A percentile compares a stretch with the other conserved stretches of the same genome.
phyloP scores from a whole-genome alignment of 2,113 vertebrate species.

The Tachysurus vachellii region DNA sequence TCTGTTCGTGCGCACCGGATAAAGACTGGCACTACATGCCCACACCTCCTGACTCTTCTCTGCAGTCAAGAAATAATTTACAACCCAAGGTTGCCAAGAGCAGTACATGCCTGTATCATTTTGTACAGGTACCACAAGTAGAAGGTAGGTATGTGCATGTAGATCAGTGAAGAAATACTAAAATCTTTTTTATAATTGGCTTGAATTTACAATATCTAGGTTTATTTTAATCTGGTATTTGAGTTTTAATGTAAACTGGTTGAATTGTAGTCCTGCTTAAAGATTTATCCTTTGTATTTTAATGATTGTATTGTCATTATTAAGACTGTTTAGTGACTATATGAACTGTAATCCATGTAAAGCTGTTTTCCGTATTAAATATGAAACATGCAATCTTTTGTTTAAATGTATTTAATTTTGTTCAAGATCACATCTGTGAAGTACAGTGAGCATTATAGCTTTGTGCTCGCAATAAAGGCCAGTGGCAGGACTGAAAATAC shows the following conservation, averaged over 20 bases:
- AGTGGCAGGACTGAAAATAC: background rate
- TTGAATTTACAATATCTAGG: background rate
- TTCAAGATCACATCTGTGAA: background rate
- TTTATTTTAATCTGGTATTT: background rate
- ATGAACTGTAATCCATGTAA: background rate
- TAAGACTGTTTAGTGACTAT: background rate
- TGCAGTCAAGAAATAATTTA: constrained; percentile 23
- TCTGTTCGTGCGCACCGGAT: background rate
- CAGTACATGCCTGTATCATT: background rate
- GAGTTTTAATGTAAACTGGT: background rate
- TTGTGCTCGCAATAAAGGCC: background rate
- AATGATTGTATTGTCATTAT: background rate
- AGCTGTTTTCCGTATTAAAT: background rate
- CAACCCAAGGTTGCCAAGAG: background rate
- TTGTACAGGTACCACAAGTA: background rate
- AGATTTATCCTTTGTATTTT: background rate
- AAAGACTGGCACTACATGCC: background rate
- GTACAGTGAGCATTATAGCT: background rate
- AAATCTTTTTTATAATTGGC: background rate
- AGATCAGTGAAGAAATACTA: background rate
- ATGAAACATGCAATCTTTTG: background rate
- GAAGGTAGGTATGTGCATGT: background rate
- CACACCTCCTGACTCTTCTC: constrained; percentile 1
- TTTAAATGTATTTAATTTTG: background rate
- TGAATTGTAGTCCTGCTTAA: background rate